phyloP scores from a whole-genome alignment of 2,888 invertebrate genomes.

The Andrena haemorrhoa region DNA sequence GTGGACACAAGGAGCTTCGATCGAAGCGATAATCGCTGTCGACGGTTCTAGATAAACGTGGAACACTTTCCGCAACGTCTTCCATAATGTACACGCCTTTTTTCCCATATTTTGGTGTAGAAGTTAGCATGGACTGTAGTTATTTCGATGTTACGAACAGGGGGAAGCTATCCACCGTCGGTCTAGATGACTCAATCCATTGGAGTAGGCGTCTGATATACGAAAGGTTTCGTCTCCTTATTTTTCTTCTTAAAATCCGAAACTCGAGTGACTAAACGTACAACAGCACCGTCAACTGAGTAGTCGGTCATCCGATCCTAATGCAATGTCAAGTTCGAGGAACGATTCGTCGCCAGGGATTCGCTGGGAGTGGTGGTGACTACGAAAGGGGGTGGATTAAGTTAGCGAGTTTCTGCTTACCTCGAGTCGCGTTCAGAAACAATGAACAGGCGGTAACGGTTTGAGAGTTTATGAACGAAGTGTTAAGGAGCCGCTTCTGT shows the following conservation, averaged over 20 bases:
- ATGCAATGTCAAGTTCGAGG: slow-evolving; percentile 2
- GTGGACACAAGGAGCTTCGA: slow-evolving; percentile 10
- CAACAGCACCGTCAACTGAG: neutral
- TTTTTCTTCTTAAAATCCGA: too few species aligned
- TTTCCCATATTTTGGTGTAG: too few species aligned
- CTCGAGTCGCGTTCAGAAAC: slow-evolving; percentile 30
- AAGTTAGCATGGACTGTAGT: neutral
- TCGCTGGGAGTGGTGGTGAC: slow-evolving; percentile 28
- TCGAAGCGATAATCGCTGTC: slow-evolving; percentile 14
- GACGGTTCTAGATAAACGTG: slow-evolving; percentile 6
- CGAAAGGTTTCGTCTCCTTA: neutral
- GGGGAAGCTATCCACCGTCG: neutral
- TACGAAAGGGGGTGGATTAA: slow-evolving; percentile 34
- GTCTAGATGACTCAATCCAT: neutral
- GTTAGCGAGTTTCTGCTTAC: slow-evolving; percentile 48
- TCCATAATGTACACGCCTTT: neutral
- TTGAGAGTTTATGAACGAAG: slow-evolving; percentile 48
- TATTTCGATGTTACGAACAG: neutral
- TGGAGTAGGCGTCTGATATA: neutral
- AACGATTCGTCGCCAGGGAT: slow-evolving; percentile 51
- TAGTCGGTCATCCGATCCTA: neutral
- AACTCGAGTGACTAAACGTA: neutral
- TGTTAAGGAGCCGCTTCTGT: slow-evolving; percentile 33
- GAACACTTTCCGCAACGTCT: neutral
- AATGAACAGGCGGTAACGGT: slow-evolving; percentile 36